A percentile compares a stretch with the other conserved stretches of the same genome.
These are phyloP conservation scores for Cololabis saira DNA, from an alignment of 2,113 vertebrate species.

Conservation along the genomic window DNA sequence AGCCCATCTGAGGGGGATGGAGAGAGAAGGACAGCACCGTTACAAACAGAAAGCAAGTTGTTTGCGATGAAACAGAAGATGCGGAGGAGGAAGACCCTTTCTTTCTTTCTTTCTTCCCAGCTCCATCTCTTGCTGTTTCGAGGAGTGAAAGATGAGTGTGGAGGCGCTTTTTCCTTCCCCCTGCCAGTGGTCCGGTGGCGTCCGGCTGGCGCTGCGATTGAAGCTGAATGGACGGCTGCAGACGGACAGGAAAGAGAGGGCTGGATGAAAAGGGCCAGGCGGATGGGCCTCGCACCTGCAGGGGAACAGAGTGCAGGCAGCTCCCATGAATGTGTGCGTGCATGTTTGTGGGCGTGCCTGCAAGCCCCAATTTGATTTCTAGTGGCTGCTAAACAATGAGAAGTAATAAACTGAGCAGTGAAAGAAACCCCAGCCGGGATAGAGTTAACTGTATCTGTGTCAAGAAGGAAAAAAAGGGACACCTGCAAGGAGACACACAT, in stretches of 20 bases:
- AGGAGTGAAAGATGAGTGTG: conserved; percentile 82
- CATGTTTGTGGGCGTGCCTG: conserved; percentile 63
- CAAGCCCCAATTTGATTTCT: conserved; percentile 63
- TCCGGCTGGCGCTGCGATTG: conserved; percentile 86
- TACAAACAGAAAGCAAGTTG: conserved; percentile 87
- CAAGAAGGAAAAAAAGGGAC: conserved; percentile 57
- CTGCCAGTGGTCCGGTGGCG: conserved; percentile 84
- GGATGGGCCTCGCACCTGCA: conserved; percentile 86
- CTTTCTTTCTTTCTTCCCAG: conserved; percentile 65
- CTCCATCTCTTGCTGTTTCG: conserved; percentile 55
- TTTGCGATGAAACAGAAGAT: conserved; percentile 78
- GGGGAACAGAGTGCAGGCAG: conserved; percentile 78
- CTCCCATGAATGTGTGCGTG: conserved; percentile 77
- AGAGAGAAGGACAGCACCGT: conserved; percentile 57
- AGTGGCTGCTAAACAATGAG: conserved; percentile 59
- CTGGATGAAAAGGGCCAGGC: conserved; percentile 85
- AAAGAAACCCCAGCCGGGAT: conserved; percentile 64
- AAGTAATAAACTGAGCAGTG: conserved; percentile 72
- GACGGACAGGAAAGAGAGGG: conserved; percentile 90
- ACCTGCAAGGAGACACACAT: conserved; percentile 71
- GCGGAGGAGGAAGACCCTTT: conserved; percentile 74
- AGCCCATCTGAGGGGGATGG: conserved; percentile 58
- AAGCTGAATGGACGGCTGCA: conserved; percentile 89
- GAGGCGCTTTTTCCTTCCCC: conserved; percentile 87
- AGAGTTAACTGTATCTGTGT: conserved; percentile 50